Evolutionary conservation across 2,797 vertebrate species (phyloP).

Genomic region (Darevskia nairensis): DNA sequence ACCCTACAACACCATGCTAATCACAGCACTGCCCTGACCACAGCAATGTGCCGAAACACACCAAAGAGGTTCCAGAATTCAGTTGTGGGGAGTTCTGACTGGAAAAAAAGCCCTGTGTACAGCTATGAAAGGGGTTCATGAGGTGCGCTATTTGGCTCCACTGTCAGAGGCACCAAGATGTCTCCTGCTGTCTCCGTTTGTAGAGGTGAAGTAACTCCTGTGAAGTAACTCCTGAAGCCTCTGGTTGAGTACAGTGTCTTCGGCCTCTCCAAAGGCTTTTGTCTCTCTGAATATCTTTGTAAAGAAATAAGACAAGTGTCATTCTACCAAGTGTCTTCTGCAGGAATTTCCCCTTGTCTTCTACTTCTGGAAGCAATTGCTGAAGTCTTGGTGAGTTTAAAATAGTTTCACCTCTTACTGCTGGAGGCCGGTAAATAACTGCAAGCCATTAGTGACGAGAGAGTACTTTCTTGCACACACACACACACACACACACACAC

Average conservation of each 20-base stretch:
- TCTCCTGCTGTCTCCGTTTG: not conserved
- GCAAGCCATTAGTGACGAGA: constrained; percentile 11
- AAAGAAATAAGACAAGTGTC: not conserved
- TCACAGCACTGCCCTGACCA: no score
- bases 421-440: constrained; percentile 30
- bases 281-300: not conserved
- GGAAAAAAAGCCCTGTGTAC: no score
- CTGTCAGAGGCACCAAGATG: no score
- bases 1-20: no score
- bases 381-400: not conserved
- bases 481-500: not conserved
- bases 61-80: no score
- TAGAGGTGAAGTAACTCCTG: not conserved
- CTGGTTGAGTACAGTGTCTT: not conserved
- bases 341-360: not conserved
- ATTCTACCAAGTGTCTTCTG: not conserved
- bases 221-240: not conserved
- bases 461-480: not conserved
- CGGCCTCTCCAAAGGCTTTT: not conserved
- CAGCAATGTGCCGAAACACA: no score
- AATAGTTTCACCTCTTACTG: constrained; percentile 21
- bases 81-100: no score
- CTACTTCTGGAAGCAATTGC: constrained; percentile 14
- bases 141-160: not conserved
- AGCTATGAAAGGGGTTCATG: not conserved